Percentiles rank a stretch among this genome's conserved stretches.
These are phyloP conservation scores for Lamellibrachia columna DNA, from an alignment of 2,888 invertebrate genomes.

Conservation along the genomic window DNA sequence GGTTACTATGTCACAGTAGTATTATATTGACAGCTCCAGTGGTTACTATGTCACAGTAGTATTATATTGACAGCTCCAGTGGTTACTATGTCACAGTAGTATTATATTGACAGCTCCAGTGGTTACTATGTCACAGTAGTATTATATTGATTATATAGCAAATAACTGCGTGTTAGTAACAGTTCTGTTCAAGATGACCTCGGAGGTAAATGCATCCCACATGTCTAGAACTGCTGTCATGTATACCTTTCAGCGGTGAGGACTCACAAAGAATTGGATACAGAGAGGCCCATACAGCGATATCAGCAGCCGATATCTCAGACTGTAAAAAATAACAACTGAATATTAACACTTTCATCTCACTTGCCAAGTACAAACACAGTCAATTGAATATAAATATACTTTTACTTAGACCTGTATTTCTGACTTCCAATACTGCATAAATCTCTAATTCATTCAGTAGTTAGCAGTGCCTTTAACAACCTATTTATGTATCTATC, in stretches of 20 bases:
- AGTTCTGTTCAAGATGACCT: neutral
- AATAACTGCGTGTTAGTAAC: neutral
- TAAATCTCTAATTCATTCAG: no score
- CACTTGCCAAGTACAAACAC: slow-evolving; percentile 7
- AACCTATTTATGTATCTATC: no score
- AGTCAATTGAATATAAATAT: no score
- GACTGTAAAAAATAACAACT: slow-evolving; percentile 45
- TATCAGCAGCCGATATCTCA: slow-evolving; percentile 48
- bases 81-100: no score
- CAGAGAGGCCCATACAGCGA: slow-evolving; percentile 52
- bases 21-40: no score
- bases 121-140: neutral
- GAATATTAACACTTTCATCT: neutral
- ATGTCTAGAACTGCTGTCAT: slow-evolving; percentile 17
- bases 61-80: no score
- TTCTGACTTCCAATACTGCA: no score
- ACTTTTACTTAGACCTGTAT: no score
- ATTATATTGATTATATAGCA: neutral
- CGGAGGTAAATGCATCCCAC: neutral
- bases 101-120: neutral
- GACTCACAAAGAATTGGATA: slow-evolving; percentile 48
- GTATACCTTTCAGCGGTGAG: slow-evolving; percentile 48
- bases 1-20: no score
- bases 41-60: no score
- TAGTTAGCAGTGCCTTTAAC: no score